Conservation (phyloP, 2,113 vertebrate genomes). For the Clarias gariepinus region DNA sequence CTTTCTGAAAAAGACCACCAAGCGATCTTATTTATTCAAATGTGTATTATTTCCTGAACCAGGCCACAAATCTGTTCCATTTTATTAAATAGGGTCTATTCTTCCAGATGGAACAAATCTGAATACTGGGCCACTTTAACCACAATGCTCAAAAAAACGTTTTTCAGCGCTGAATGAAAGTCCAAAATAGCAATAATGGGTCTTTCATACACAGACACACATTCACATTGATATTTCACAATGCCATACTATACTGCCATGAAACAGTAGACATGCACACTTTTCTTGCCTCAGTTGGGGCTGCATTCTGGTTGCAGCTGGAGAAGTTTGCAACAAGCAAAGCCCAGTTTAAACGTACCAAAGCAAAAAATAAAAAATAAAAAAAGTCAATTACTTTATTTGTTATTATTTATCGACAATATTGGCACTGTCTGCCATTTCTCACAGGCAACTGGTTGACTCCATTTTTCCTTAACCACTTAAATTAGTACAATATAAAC, state of each 20-base stretch:
- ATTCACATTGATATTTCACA: no score
- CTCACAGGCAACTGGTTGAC: no score
- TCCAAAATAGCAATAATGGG: background rate
- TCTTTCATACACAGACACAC: background rate
- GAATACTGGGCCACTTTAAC: background rate
- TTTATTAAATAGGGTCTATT: conserved; percentile 14
- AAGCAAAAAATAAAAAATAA: no score
- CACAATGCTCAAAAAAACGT: background rate
- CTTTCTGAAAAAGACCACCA: background rate
- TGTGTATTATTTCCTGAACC: background rate
- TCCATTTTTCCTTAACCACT: no score
- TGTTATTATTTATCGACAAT: no score
- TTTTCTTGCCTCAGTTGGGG: background rate
- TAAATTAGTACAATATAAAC: no score
- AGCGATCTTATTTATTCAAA: background rate
- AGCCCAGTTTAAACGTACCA: no score
- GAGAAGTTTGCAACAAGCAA: no score
- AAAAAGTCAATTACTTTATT: no score
- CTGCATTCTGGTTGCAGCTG: background rate
- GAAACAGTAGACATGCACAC: background rate
- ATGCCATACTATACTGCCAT: background rate
- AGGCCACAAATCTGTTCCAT: background rate
- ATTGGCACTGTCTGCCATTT: no score
- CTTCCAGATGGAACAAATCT: background rate
- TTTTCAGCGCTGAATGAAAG: background rate